These are phyloP conservation scores for Melanotaenia trifasciata DNA, from an alignment of 2,797 vertebrate genomes.

Conservation along the genomic window DNA sequence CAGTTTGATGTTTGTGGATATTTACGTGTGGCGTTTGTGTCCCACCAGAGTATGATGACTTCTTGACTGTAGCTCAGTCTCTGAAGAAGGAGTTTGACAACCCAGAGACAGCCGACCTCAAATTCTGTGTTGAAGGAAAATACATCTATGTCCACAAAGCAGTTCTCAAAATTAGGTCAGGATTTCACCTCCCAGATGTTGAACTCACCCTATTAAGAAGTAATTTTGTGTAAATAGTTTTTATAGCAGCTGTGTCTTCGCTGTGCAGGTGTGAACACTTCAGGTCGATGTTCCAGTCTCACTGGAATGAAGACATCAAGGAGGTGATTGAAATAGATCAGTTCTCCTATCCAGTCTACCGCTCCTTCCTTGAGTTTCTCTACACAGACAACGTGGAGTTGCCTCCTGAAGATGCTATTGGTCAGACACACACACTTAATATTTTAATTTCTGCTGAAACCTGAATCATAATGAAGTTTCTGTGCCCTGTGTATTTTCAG, in stretches of 20 bases:
- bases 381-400: constrained; percentile 95
- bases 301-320: constrained; percentile 97
- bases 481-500: constrained; percentile 69
- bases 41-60: constrained; percentile 91
- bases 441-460: background rate
- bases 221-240: rapidly evolving
- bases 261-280: constrained; percentile 94
- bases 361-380: constrained; percentile 96
- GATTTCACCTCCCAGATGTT: background rate
- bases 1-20: too few species aligned
- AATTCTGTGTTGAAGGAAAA: constrained; percentile 94
- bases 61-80: constrained; percentile 94
- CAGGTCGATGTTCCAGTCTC: constrained; percentile 98
- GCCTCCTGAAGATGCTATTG: constrained; percentile 95
- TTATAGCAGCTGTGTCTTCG: background rate
- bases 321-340: constrained; percentile 98
- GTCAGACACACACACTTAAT: constrained; percentile 72
- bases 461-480: background rate
- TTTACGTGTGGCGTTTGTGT: too few species aligned
- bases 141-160: constrained; percentile 97
- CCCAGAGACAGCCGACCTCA: constrained; percentile 94
- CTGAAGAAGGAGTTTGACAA: constrained; percentile 97
- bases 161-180: constrained; percentile 96
- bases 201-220: background rate
- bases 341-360: constrained; percentile 96